Conservation (phyloP, 1,140 invertebrate genomes). For the Drosophila cardini region DNA sequence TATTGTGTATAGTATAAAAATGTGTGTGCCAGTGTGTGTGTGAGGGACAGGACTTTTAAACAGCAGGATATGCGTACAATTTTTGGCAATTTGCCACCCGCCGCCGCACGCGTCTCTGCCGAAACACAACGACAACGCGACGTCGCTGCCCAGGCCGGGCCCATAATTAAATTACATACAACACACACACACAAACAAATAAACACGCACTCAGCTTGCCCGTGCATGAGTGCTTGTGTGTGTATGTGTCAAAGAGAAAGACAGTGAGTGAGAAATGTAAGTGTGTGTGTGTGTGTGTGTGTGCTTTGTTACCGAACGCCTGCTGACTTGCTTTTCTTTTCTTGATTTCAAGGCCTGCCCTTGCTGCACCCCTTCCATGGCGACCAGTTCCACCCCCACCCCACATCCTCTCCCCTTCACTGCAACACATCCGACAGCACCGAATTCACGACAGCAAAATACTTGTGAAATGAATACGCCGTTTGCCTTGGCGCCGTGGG, state of each 20-base stretch:
- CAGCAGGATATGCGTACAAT: conserved; percentile 81
- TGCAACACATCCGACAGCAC: conserved; percentile 57
- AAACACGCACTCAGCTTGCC: conserved; percentile 8
- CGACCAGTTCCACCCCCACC: not conserved
- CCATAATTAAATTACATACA: conserved; percentile 82
- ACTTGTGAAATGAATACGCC: conserved; percentile 59
- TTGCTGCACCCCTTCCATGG: conserved; percentile 20
- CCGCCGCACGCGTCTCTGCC: conserved; percentile 65
- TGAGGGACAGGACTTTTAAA: conserved; percentile 67
- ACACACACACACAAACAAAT: conserved; percentile 34
- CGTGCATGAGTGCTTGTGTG: conserved; percentile 31
- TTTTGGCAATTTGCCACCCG: conserved; percentile 82
- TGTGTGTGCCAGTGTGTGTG: not conserved
- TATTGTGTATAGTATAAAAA: not conserved
- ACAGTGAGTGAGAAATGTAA: conserved; percentile 19
- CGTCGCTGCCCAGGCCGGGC: conserved; percentile 45
- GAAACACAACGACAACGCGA: not conserved
- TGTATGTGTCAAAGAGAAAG: conserved; percentile 2
- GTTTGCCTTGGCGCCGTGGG: conserved; percentile 41
- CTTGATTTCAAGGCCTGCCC: conserved; percentile 57
- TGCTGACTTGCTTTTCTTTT: conserved; percentile 77
- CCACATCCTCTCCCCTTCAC: conserved; percentile 4
- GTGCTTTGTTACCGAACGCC: conserved; percentile 35
- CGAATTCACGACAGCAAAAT: conserved; percentile 43
- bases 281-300: conserved; percentile 23